Evolutionary conservation across 2,888 invertebrate genomes (phyloP).

Genomic region (Drosophila paranaensis): DNA sequence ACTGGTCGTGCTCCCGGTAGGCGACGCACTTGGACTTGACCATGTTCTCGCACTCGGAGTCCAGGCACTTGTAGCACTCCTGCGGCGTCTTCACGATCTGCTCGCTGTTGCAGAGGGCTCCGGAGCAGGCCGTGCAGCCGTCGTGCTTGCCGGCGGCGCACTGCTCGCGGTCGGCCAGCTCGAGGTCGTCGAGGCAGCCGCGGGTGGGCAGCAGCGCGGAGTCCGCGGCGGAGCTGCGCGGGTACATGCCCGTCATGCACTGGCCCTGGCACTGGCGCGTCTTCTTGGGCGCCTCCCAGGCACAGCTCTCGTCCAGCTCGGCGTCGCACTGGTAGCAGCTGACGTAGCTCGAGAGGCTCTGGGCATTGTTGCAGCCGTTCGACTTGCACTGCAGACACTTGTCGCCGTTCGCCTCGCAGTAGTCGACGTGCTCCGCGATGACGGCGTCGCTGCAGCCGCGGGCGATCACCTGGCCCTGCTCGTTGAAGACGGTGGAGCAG

Average conservation of each 20-base stretch:
- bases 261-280: slow-evolving; percentile 74
- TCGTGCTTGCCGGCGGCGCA: slow-evolving; percentile 61
- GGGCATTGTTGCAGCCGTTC: slow-evolving; percentile 76
- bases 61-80: slow-evolving; percentile 72
- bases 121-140: slow-evolving; percentile 69
- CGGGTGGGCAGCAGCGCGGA: slow-evolving; percentile 75
- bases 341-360: slow-evolving; percentile 56
- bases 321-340: slow-evolving; percentile 81
- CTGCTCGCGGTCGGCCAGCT: slow-evolving; percentile 60
- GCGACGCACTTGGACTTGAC: slow-evolving; percentile 54
- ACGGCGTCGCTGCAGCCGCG: slow-evolving; percentile 81
- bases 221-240: slow-evolving; percentile 67
- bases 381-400: slow-evolving; percentile 80
- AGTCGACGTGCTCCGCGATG: slow-evolving; percentile 39
- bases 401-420: slow-evolving; percentile 68
- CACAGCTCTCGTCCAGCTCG: slow-evolving; percentile 51
- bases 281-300: slow-evolving; percentile 41
- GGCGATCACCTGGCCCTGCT: slow-evolving; percentile 55
- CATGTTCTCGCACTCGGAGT: slow-evolving; percentile 56
- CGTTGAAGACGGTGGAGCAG: slow-evolving; percentile 78
- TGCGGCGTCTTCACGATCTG: slow-evolving; percentile 62
- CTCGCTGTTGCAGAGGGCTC: slow-evolving; percentile 66
- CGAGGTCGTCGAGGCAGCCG: slow-evolving; percentile 80
- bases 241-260: slow-evolving; percentile 80
- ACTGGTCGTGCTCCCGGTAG: slow-evolving; percentile 73